Evolutionary conservation across 2,113 vertebrate species (phyloP), one percentile per base, ranked within the genome.

Genomic region (Anser brachyrhynchus): DNA sequence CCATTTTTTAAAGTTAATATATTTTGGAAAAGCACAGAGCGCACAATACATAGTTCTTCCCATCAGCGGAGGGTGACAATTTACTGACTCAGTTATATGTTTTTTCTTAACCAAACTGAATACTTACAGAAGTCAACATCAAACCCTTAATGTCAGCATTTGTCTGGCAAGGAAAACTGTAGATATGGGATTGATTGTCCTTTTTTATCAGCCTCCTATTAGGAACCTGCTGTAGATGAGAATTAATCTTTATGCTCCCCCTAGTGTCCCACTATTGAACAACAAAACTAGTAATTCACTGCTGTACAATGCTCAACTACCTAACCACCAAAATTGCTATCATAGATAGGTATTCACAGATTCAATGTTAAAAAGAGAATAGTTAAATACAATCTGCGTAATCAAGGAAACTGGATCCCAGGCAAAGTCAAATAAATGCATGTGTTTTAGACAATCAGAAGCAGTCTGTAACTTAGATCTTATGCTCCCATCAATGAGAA

Each of bases 181-280:
- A 46, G 22, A 66, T 58, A 58, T 25, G 13, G 44, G 31, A 85
- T 4, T 70, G 29, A 15, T 13, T 52, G 20, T 21, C 58, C 39
- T 72, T 23, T 95, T 17, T 37, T 6, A 54, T 11, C 9, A 55
- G 20, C 14, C 29, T 43, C 17, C 46, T 55, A 3, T 4, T 52
- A 76, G 1, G 1, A 84, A 74, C 6, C 2, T 64, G 16, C 13
- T 0, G 0, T 51, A 59, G 17, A 59, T 23, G 6, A 84, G 59
- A 79, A 31, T 18, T 71, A 78, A 75, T 87, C 84, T 76, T 87
- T 54, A 72, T 59, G 72, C 88, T 87, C 89, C 93, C 85, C 19
- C 95, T 96, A 92, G 85, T 57, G 95, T 52, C 43, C 65, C 59
- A 25, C 4, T 25, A 35, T 13, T 72, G 79, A 76, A 95, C 23